Conservation (phyloP, 2,797 vertebrate genomes). For the Macropus fuliginosus region DNA sequence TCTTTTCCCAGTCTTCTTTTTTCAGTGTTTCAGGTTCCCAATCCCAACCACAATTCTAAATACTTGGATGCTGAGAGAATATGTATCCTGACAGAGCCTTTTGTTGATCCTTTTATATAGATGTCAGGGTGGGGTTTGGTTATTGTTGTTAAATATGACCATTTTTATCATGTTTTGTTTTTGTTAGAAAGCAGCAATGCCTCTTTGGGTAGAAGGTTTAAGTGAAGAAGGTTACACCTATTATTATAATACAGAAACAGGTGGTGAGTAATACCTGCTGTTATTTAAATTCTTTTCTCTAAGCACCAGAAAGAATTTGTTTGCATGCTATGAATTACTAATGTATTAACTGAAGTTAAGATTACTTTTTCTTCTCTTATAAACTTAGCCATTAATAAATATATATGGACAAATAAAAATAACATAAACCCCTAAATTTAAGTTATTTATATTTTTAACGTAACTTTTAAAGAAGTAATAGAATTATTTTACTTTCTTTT, state of each 20-base stretch:
- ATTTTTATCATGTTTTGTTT: slow-evolving; percentile 22
- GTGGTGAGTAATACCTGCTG: slow-evolving; percentile 86
- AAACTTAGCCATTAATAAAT: neutral
- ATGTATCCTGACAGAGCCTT: neutral
- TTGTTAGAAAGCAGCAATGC: slow-evolving; percentile 81
- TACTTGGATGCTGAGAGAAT: neutral
- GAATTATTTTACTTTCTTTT: neutral
- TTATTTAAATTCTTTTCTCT: slow-evolving; percentile 46
- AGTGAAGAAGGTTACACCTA: slow-evolving; percentile 94
- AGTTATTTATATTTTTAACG: neutral
- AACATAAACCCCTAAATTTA: neutral
- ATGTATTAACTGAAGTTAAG: neutral
- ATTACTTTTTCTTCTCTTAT: neutral
- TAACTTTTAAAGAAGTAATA: neutral
- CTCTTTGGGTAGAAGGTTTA: slow-evolving; percentile 91
- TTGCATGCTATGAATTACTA: slow-evolving; percentile 22
- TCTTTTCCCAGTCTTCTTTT: neutral
- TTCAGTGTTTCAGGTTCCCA: neutral
- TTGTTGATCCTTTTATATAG: neutral
- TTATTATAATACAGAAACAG: slow-evolving; percentile 94
- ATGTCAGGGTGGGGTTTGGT: neutral
- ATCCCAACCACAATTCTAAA: neutral
- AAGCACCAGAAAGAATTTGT: slow-evolving; percentile 13
- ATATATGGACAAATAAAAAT: neutral
- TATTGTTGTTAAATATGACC: slow-evolving; percentile 30